Evolutionary conservation across 2,888 invertebrate species (phyloP).

Genomic region (Rhabditophanes sp.): DNA sequence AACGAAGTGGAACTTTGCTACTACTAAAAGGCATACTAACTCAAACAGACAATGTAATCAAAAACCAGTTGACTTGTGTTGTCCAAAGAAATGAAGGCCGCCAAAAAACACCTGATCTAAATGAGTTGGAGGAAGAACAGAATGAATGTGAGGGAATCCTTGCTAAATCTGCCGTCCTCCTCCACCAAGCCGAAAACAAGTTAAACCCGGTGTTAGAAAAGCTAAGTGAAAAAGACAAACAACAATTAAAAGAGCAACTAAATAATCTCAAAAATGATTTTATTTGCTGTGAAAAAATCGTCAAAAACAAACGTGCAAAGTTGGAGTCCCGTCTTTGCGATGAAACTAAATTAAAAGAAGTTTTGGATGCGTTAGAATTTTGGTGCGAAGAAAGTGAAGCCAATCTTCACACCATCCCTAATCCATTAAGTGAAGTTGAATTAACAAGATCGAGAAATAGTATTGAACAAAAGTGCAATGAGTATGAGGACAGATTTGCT

Average conservation of each 20-base stretch:
- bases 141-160: constrained; percentile 12
- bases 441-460: constrained; percentile 23
- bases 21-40: constrained; percentile 8
- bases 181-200: constrained; percentile 17
- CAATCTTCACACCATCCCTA: constrained; percentile 34
- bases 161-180: constrained; percentile 14
- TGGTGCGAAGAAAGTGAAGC: constrained; percentile 47
- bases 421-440: constrained; percentile 28
- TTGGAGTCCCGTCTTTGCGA: constrained; percentile 26
- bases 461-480: constrained; percentile 5
- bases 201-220: constrained; percentile 7
- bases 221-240: constrained; percentile 8
- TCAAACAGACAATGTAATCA: constrained; percentile 1
- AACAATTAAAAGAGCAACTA: constrained; percentile 8
- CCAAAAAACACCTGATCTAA: constrained; percentile 14
- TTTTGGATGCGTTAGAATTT: constrained; percentile 45
- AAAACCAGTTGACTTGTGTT: neutral
- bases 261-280: constrained; percentile 12
- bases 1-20: constrained; percentile 5
- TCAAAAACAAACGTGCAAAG: constrained; percentile 8
- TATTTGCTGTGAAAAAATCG: constrained; percentile 6
- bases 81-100: constrained; percentile 12
- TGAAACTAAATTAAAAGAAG: constrained; percentile 42
- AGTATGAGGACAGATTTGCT: constrained; percentile 12
- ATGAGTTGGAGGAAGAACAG: constrained; percentile 15